Evolutionary conservation across 2,113 vertebrate species (phyloP).

Genomic region (Corvus cornix): DNA sequence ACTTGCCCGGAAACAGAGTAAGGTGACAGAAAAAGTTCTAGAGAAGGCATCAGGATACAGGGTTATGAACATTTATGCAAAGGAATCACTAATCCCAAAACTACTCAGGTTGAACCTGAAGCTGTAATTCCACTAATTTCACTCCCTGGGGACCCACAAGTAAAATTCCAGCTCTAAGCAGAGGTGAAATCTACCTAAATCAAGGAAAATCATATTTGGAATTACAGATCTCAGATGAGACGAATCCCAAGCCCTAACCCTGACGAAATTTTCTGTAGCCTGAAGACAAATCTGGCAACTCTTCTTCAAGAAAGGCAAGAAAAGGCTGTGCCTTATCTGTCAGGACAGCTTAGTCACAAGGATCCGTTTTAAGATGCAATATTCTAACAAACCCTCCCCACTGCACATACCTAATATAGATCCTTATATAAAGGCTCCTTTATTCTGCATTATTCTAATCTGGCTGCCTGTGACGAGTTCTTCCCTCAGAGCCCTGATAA

Average conservation of each 20-base stretch:
- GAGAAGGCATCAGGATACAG: not conserved
- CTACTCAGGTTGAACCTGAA: not conserved
- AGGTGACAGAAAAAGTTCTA: not conserved
- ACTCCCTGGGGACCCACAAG: not conserved
- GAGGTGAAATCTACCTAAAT: not conserved
- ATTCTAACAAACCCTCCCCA: not conserved
- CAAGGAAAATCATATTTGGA: not conserved
- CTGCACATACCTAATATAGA: not conserved
- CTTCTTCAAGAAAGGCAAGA: not conserved
- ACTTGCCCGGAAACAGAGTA: not conserved
- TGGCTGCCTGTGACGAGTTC: not conserved
- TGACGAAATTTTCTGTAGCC: not conserved
- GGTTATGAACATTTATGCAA: not conserved
- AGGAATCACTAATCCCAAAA: not conserved
- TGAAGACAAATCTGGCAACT: not conserved
- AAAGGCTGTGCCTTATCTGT: not conserved
- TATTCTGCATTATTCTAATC: not conserved
- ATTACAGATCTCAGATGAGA: not conserved
- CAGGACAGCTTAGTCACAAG: not conserved
- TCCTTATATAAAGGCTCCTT: not conserved
- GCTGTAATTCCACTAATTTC: not conserved
- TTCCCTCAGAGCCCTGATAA: not conserved
- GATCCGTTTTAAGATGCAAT: not conserved
- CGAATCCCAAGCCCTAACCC: not conserved
- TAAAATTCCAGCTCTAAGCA: not conserved